A percentile compares a stretch with the other conserved stretches of the same genome.
These are phyloP conservation scores for Sinella curviseta DNA, from an alignment of 1,140 invertebrate genomes.

Conservation along the genomic window DNA sequence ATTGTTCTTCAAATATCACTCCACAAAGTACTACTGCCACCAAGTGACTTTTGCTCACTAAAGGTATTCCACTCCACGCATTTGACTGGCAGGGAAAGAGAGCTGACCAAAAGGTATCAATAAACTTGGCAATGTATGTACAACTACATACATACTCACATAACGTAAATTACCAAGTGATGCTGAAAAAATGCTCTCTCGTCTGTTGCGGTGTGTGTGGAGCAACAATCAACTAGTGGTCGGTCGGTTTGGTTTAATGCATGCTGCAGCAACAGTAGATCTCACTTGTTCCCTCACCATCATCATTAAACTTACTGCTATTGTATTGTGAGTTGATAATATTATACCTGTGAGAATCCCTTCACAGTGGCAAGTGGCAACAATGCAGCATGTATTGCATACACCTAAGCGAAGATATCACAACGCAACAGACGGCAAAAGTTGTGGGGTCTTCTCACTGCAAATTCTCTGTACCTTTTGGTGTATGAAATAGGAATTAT, in stretches of 20 bases:
- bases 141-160: neutral
- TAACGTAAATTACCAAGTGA: neutral
- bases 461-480: too few species aligned
- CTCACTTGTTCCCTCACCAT: neutral
- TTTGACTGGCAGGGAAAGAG: neutral
- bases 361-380: neutral
- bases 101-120: neutral
- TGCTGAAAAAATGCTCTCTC: neutral
- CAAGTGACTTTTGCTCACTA: neutral
- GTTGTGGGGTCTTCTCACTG: too few species aligned
- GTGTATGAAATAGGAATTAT: too few species aligned
- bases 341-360: neutral
- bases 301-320: neutral
- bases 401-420: too few species aligned
- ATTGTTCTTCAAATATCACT: too few species aligned
- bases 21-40: neutral
- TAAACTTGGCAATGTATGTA: neutral
- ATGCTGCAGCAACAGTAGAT: neutral
- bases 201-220: too few species aligned
- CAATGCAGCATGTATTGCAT: too few species aligned
- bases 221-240: neutral
- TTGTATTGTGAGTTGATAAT: neutral
- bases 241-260: neutral
- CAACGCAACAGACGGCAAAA: too few species aligned
- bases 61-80: neutral